A percentile compares a stretch with the other conserved stretches of the same genome.
Evolutionary conservation across 2,113 vertebrate species (phyloP).

Genomic region (Grus americana): DNA sequence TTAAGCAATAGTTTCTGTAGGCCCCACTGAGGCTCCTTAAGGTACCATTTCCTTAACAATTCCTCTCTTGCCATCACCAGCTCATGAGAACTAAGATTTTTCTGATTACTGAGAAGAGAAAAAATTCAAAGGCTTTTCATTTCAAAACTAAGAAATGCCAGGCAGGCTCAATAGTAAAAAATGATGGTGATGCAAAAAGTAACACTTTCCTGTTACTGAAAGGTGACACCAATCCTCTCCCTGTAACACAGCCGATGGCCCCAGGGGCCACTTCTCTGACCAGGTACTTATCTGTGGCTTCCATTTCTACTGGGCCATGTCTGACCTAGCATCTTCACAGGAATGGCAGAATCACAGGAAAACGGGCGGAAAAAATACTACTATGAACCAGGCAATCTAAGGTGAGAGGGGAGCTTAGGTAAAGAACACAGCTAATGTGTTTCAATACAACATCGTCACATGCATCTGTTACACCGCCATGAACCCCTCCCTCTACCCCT

Average conservation of each 20-base stretch:
- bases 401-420: not conserved
- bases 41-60: not conserved
- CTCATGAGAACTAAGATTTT: not conserved
- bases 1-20: not conserved
- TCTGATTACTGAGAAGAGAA: not conserved
- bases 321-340: not conserved
- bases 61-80: not conserved
- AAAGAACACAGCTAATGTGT: not conserved
- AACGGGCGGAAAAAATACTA: not conserved
- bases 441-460: not conserved
- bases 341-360: not conserved
- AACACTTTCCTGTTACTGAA: not conserved
- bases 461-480: not conserved
- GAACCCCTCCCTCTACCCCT: not conserved
- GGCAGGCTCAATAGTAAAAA: not conserved
- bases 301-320: not conserved
- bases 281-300: not conserved
- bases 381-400: not conserved
- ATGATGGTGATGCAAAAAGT: not conserved
- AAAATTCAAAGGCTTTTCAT: not conserved
- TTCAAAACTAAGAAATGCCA: not conserved
- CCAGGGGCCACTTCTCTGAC: not conserved
- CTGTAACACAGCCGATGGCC: not conserved
- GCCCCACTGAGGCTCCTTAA: not conserved
- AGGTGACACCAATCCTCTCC: not conserved